Conservation (phyloP, 2,797 vertebrate genomes). For the Myotis myotis region DNA sequence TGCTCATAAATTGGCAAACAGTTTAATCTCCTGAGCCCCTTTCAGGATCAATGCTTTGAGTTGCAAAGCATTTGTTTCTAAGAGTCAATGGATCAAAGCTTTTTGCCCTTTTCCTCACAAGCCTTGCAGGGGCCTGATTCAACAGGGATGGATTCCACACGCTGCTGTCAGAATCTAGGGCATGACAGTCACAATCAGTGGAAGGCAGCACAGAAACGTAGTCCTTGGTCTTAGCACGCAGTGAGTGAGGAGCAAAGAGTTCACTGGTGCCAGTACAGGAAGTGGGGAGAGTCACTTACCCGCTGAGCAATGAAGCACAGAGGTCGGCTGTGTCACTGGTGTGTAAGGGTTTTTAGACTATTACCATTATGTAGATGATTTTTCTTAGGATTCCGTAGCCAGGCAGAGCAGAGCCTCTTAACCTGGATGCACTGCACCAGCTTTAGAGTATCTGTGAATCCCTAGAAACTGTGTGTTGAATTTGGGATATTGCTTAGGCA, state of each 20-base stretch:
- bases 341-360: not conserved
- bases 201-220: not conserved
- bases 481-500: not conserved
- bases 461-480: not conserved
- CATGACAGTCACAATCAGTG: fast-evolving
- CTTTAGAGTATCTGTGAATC: not conserved
- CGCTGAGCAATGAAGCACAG: not conserved
- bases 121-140: not conserved
- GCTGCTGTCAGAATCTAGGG: not conserved
- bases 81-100: not conserved
- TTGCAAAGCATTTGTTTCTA: not conserved
- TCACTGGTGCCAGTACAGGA: not conserved
- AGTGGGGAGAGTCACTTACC: not conserved
- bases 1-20: not conserved
- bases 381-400: not conserved
- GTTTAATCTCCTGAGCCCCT: not conserved
- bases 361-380: not conserved
- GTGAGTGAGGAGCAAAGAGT: not conserved
- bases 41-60: not conserved
- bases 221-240: not conserved
- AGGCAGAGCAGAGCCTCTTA: not conserved
- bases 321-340: not conserved
- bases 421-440: not conserved
- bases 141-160: not conserved
- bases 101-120: not conserved